phyloP scores from a whole-genome alignment of 2,888 invertebrate genomes.

The Latrodectus elegans region DNA sequence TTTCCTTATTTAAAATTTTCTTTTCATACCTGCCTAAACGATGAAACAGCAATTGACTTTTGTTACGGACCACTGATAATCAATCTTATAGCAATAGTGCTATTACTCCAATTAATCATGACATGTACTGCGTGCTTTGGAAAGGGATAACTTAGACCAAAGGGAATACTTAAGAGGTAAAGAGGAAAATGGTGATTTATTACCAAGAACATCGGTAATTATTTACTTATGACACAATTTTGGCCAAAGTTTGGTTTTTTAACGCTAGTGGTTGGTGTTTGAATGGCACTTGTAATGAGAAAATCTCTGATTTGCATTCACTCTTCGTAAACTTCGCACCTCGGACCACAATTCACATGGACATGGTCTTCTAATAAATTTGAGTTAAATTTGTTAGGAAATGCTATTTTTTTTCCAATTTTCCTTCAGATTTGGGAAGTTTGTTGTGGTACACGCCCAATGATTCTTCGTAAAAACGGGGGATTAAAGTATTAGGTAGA shows the following conservation, averaged over 20 bases:
- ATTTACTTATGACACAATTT: constrained; percentile 47
- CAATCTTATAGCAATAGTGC: constrained; percentile 1
- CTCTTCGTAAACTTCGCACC: constrained; percentile 5
- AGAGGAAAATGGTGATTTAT: constrained; percentile 19
- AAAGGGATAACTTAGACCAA: constrained; percentile 9
- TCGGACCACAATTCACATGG: constrained; percentile 15
- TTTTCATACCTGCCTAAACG: background rate
- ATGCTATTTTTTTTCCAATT: background rate
- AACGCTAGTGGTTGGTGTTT: background rate
- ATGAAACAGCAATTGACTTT: background rate
- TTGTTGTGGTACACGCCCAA: background rate
- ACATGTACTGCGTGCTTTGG: constrained; percentile 21
- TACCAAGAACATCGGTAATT: constrained; percentile 17
- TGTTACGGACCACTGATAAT: background rate
- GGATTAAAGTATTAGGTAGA: background rate
- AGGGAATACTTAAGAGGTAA: constrained; percentile 4
- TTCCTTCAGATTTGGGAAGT: background rate
- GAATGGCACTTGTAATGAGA: background rate
- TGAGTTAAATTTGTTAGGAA: background rate
- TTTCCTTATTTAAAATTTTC: too few relatives aligned
- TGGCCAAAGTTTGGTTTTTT: constrained; percentile 12
- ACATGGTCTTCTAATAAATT: background rate
- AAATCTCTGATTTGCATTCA: constrained; percentile 31
- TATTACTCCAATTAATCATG: constrained; percentile 31
- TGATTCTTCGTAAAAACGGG: background rate